Evolutionary conservation across 2,888 invertebrate genomes (phyloP).

Genomic region (Xestia ashworthii): DNA sequence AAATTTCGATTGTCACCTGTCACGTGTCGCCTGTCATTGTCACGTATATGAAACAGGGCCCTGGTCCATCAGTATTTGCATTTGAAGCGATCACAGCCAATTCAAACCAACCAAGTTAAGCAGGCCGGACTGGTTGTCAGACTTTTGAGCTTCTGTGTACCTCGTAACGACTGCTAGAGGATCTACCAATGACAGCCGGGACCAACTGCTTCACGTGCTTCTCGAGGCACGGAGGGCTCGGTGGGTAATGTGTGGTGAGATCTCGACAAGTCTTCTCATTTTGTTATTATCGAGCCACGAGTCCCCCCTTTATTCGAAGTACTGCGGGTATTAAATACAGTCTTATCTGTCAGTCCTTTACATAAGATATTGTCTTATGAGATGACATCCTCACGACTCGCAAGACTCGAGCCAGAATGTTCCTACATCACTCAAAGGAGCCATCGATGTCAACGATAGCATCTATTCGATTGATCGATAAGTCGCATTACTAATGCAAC

Average conservation of each 20-base stretch:
- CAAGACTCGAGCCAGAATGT: constrained; percentile 14
- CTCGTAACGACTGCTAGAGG: background rate
- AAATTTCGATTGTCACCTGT: too few species aligned
- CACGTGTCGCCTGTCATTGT: too few species aligned
- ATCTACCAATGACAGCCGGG: background rate
- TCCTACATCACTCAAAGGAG: constrained; percentile 48
- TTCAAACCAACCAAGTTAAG: background rate
- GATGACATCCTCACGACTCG: background rate
- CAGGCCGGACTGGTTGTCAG: background rate
- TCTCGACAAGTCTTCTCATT: background rate
- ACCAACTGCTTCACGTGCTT: background rate
- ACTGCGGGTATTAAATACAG: background rate
- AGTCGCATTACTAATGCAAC: constrained; percentile 52
- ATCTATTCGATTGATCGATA: constrained; percentile 56
- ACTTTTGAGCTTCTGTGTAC: background rate
- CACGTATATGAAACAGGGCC: too few species aligned
- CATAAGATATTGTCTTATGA: background rate
- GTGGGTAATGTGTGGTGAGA: background rate
- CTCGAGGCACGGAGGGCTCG: background rate
- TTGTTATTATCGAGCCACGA: background rate
- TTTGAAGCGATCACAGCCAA: background rate
- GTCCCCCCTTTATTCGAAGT: background rate
- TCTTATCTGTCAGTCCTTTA: background rate
- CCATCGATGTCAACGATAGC: constrained; percentile 47
- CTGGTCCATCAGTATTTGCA: background rate